Evolutionary conservation across 2,888 invertebrate genomes (phyloP), one percentile per base, ranked within the genome.

Genomic region (Zaprionus lineosus): DNA sequence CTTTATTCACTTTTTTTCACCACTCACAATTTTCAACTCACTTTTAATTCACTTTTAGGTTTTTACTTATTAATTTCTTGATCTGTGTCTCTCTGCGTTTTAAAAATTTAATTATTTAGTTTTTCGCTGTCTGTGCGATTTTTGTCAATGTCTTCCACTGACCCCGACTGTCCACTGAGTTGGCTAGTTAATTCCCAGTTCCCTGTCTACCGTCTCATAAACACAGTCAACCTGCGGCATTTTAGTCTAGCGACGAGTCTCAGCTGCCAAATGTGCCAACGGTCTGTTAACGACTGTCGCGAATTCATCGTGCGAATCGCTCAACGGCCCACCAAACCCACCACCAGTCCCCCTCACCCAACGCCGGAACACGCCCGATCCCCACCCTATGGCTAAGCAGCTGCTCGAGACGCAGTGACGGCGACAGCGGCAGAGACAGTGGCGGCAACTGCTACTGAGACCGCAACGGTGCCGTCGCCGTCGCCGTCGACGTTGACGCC

Each of bases 241-340:
- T 65, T 57, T 57, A 19, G 36, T 24, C 44, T 28, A 26, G 16
- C 28, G 33, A 41, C 21, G 36, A 44, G 15, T 15, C n/a, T 2
- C 33, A 61, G 52, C 73, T 65, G 72, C 76, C 61, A 64, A 79
- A 40, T 70, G 64, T 55, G 48, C 43, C 74, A 67, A 75, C 79
- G 76, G 64, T 67, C 62, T 60, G 33, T 60, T 55, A 62, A 56
- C 64, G 81, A 76, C 76, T 76, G 76, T 56, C 66, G 66, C 52
- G 29, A 78, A 63, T 69, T 21, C 58, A 26, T n/a, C 61, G 72
- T 66, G 78, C 73, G 70, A 82, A 60, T 73, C 39, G 50, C 58
- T 41, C 51, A 52, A 53, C 47, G 16, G 29, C 56, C 40, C 28
- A 18, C 36, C 24, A 29, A 46, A 24, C 18, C 26, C 43, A 48